phyloP scores from a whole-genome alignment of 2,113 vertebrate species.

The Microtus oregoni region DNA sequence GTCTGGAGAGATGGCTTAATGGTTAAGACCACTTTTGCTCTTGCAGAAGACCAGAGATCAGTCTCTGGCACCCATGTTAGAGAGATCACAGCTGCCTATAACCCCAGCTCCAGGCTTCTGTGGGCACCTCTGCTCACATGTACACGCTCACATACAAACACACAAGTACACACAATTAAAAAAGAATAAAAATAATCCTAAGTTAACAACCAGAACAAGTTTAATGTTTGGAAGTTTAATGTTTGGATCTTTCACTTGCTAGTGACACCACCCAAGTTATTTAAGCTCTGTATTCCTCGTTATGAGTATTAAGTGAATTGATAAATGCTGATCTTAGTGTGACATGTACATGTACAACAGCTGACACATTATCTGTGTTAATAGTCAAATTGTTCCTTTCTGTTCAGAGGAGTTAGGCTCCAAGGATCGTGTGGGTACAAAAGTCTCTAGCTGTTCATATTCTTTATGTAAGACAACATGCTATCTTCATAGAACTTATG shows the following conservation, averaged over 20 bases:
- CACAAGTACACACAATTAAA: neutral
- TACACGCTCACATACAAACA: neutral
- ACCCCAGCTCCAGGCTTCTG: neutral
- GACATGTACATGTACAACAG: neutral
- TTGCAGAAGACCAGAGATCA: neutral
- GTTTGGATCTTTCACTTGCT: neutral
- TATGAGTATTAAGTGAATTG: neutral
- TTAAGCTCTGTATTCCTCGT: neutral
- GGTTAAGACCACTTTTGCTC: neutral
- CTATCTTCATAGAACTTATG: neutral
- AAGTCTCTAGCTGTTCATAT: neutral
- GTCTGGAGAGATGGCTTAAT: neutral
- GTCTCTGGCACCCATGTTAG: neutral
- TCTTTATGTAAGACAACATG: neutral
- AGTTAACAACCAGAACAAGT: neutral
- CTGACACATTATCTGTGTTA: neutral
- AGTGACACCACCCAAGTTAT: neutral
- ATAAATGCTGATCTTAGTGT: neutral
- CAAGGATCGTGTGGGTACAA: neutral
- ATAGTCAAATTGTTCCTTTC: neutral
- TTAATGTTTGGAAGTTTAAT: neutral
- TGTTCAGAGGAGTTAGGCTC: neutral
- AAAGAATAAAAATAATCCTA: neutral
- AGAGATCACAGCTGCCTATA: neutral
- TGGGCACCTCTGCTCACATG: neutral